Evolutionary conservation across 2,797 vertebrate genomes (phyloP), one percentile per base, ranked within the genome.

Genomic region (Sylvia borin): DNA sequence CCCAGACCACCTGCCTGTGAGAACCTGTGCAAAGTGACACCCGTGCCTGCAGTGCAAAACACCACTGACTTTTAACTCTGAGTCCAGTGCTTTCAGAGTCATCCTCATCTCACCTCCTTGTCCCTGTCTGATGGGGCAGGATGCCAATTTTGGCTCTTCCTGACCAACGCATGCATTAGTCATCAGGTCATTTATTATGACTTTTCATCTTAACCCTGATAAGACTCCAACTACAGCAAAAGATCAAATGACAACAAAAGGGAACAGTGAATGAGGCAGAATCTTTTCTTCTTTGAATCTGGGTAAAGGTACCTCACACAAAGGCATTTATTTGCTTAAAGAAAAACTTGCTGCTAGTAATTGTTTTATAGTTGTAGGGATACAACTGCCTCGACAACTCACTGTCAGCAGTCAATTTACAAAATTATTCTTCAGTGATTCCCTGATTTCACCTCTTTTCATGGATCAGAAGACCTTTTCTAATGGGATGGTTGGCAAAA

Each of bases 401-500:
- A 31, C 72, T 3, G 54, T 51, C 54, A 48, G 75, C 88, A 61
- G 73, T 80, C 70, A 85, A 95, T 97, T 94, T 93, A 93, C 90
- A 79, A 79, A 87, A 95, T 85, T 89, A 96, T 92, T 94, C 96
- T 66, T 72, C 42, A 81, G 0, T n/a, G 47, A 76, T 48, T 72
- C 81, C 85, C 91, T 88, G 84, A 91, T 92, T 89, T 85, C 22
- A 4, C 66, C 65, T 75, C 58, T 48, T 88, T 85, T 82, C 89
- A 58, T n/a, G 47, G 86, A 76, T 74, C 73, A 90, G 84, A 92
- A 92, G 77, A 87, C 36, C 73, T 92, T 95, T 91, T 68, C 82
- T 92, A 85, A 95, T 96, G 94, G 86, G 73, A 31, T 97, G 87
- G 93, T 55, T 97, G 97, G 96, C 95, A 96, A 88, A 89, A 88